phyloP scores from a whole-genome alignment of 1,140 invertebrate species.

The Polyergus mexicanus region DNA sequence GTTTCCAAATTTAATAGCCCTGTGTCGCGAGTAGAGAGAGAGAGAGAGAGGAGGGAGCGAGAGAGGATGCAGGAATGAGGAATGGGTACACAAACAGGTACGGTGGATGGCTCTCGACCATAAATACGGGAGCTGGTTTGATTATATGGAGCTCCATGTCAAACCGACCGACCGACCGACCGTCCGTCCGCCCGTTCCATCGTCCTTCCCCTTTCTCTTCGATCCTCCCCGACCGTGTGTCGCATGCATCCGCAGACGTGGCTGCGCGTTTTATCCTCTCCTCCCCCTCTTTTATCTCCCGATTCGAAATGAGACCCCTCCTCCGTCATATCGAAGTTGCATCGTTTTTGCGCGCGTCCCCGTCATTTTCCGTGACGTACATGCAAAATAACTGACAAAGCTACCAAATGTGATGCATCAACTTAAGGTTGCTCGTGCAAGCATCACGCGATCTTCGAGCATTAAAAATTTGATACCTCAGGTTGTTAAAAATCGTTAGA shows the following conservation, averaged over 20 bases:
- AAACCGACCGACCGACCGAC: slow-evolving; percentile 72
- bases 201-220: neutral
- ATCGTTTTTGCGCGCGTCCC: slow-evolving; percentile 6
- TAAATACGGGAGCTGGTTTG: slow-evolving; percentile 80
- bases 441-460: neutral
- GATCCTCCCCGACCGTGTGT: neutral
- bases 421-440: neutral
- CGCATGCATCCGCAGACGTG: slow-evolving; percentile 10
- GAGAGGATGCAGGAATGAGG: slow-evolving; percentile 77
- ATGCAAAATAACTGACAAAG: slow-evolving; percentile 4
- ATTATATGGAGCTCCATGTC: slow-evolving; percentile 81
- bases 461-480: neutral
- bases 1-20: slow-evolving; percentile 85
- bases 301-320: slow-evolving; percentile 30
- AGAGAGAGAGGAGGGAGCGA: neutral
- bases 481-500: neutral
- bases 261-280: slow-evolving; percentile 64
- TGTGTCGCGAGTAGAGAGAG: slow-evolving; percentile 69
- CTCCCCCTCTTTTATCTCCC: neutral
- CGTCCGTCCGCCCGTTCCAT: slow-evolving; percentile 15
- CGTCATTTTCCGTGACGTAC: neutral
- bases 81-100: slow-evolving; percentile 77
- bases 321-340: neutral
- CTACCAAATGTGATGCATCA: slow-evolving; percentile 1
- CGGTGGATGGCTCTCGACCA: slow-evolving; percentile 74